These are phyloP conservation scores for Hoplodrina ambigua DNA, from an alignment of 2,888 invertebrate genomes.

Conservation along the genomic window DNA sequence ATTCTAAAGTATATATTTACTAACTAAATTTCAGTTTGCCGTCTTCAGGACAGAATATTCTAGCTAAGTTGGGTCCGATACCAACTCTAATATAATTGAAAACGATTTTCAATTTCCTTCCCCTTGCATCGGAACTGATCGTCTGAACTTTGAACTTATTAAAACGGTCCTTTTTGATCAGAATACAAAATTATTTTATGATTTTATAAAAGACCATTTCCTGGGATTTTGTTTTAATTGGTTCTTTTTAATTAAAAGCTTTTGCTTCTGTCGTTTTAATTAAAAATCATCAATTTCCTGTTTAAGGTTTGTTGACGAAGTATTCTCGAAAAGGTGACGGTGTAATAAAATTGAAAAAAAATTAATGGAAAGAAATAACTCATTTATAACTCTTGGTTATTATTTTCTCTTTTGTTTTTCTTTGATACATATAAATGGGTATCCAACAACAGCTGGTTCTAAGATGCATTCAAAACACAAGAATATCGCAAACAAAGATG, in stretches of 20 bases:
- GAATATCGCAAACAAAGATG: constrained; percentile 4
- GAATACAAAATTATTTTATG: constrained; percentile 13
- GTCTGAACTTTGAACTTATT: constrained; percentile 15
- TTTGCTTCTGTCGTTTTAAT: constrained; percentile 14
- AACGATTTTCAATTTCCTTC: constrained; percentile 25
- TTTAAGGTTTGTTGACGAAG: neutral
- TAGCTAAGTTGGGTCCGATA: neutral
- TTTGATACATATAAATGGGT: neutral
- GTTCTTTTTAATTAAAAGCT: constrained; percentile 2
- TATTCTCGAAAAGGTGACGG: neutral
- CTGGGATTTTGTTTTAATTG: constrained; percentile 10
- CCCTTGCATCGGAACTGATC: neutral
- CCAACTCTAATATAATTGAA: constrained; percentile 12
- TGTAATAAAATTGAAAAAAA: too few species aligned
- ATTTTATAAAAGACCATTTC: constrained; percentile 4
- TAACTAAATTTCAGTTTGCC: neutral
- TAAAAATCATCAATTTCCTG: neutral
- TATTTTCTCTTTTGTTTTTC: neutral
- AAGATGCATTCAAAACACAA: constrained; percentile 22
- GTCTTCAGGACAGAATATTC: constrained; percentile 10
- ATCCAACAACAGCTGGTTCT: neutral
- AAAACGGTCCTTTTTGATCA: neutral
- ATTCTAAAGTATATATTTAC: constrained; percentile 5
- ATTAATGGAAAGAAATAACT: too few species aligned
- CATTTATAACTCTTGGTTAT: neutral